A percentile compares a stretch with the other conserved stretches of the same genome.
phyloP scores from a whole-genome alignment of 2,797 vertebrate species.

The Cynodonichthys magdalenae region DNA sequence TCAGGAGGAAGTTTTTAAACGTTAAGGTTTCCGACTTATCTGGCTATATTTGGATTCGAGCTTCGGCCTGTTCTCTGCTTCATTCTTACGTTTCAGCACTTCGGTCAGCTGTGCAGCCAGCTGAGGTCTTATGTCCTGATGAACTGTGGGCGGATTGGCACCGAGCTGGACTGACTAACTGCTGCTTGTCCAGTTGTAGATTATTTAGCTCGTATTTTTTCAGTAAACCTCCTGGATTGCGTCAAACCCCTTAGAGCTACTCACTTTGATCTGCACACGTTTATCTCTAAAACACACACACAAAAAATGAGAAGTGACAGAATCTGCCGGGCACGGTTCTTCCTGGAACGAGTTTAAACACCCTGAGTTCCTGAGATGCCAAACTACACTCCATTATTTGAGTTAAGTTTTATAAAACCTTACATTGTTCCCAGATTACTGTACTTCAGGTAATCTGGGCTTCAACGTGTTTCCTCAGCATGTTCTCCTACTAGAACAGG shows the following conservation, averaged over 20 bases:
- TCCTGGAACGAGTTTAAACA: conserved; percentile 30
- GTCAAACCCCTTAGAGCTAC: not conserved
- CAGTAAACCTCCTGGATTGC: not conserved
- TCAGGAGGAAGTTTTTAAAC: conserved; percentile 32
- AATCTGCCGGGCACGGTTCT: conserved; percentile 38
- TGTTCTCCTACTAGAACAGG: not conserved
- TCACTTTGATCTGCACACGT: conserved; percentile 27
- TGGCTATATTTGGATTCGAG: conserved; percentile 26
- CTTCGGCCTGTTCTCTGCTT: conserved; percentile 8
- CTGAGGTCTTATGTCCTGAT: not conserved
- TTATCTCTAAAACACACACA: conserved; percentile 8
- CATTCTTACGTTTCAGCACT: conserved; percentile 15
- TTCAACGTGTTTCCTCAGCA: not conserved
- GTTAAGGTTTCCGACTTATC: conserved; percentile 21
- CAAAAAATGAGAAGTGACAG: conserved; percentile 47
- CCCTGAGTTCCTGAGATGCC: conserved; percentile 26
- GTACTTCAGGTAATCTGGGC: conserved; percentile 8
- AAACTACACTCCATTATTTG: conserved; percentile 22
- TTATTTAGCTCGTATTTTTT: not conserved
- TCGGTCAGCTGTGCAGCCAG: not conserved
- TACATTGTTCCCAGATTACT: not conserved
- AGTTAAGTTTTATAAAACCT: conserved; percentile 19
- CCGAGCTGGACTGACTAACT: not conserved
- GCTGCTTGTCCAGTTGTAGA: not conserved
- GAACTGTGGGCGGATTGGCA: not conserved